Evolutionary conservation across 2,113 vertebrate species (phyloP).

Genomic region (Trichomycterus rosablanca): DNA sequence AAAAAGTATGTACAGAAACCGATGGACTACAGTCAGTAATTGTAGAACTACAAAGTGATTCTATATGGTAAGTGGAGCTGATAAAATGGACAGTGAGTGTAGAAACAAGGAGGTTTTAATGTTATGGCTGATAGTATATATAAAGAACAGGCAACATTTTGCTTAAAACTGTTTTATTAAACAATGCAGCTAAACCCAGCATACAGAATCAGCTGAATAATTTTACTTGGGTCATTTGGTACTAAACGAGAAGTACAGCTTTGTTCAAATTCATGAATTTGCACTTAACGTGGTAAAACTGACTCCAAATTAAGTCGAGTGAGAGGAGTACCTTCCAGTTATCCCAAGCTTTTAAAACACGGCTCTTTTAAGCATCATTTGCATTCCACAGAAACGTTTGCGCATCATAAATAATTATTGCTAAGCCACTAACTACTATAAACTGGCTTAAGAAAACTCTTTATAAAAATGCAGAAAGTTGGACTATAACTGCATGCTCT

Average conservation of each 20-base stretch:
- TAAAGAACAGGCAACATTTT: conserved; percentile 18
- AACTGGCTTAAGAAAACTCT: conserved; percentile 56
- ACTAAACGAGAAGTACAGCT: conserved; percentile 42
- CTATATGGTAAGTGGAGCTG: too few species aligned
- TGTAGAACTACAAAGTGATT: too few species aligned
- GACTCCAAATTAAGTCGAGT: conserved; percentile 35
- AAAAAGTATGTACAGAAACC: too few species aligned
- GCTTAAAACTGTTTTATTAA: conserved; percentile 65
- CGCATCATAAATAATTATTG: conserved; percentile 60
- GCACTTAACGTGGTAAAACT: conserved; percentile 32
- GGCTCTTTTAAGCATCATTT: conserved; percentile 52
- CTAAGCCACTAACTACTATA: conserved; percentile 52
- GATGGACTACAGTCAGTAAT: too few species aligned
- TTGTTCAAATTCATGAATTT: conserved; percentile 41
- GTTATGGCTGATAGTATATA: not conserved
- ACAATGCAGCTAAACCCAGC: conserved; percentile 48
- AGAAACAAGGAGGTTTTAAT: not conserved
- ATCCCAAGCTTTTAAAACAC: conserved; percentile 45
- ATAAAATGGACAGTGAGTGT: too few species aligned
- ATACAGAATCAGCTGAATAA: conserved; percentile 56
- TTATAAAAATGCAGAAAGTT: conserved; percentile 73
- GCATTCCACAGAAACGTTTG: conserved; percentile 39
- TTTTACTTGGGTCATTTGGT: conserved; percentile 40
- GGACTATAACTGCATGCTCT: conserved; percentile 64
- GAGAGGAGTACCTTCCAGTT: conserved; percentile 44